Base-by-base conservation (phyloP, 2,888 invertebrate genomes). In the Scelioninae gen. 1 region DNA sequence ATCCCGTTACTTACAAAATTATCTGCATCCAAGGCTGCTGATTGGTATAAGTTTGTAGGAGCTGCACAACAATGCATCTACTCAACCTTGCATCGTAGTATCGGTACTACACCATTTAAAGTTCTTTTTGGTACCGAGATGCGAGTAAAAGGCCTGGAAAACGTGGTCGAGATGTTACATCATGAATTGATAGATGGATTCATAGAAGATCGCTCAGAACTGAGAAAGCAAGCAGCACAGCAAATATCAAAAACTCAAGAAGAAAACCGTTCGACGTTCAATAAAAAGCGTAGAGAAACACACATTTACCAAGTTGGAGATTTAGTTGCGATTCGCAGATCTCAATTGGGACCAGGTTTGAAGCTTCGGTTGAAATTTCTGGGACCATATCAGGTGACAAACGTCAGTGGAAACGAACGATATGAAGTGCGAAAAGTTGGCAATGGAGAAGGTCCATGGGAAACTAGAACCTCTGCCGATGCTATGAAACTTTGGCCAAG, bases 11-110 rank as follows among this genome's bases (percentile, higher is more conserved):
- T 74, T 11, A 23, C 74, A 11, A 74, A 74, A n/a, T 32, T 76
- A 9, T 31, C 69, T 1, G 34, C 77, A 11, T 63, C 77, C 9
- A 13, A 43, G 1, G 32, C 77, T 0, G 69, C 34, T n/a, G 29
- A 77, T 2, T 84, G 84, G 84, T 51, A 63, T 32, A 68, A 63
- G n/a, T n/a, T 63, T 31, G 11, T 78, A 0, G 10, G 11, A 3
- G 11, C 40, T 4, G 11, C 11, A 9, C 49, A 51, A 23, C 23
- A 7, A 15, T 51, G 49, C 11, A 23, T 51, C 23, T 23, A 51
- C n/a, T 51, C 23, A 5, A 11, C 29, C 7, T n/a, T 23, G 6
- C 49, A 51, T 8, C 16, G 49, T 10, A 51, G 49, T 29, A 5
- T 51, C 9, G 49, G 49, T 9, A 51, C 1, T 5, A 51, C 49